phyloP scores from a whole-genome alignment of 2,797 vertebrate species.

The Myotis findleyi region DNA sequence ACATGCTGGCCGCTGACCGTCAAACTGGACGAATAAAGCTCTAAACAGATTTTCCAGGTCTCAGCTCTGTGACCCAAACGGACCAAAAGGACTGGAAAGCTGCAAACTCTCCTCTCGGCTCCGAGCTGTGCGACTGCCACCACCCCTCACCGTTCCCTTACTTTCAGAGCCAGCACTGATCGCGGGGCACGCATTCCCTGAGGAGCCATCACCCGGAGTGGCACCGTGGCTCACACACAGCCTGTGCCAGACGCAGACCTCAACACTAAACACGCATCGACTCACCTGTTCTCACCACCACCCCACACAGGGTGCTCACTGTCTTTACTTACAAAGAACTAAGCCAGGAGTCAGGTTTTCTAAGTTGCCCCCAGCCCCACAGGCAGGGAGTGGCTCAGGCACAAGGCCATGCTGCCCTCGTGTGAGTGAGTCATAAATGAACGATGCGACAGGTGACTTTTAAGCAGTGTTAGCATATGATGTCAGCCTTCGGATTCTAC shows the following conservation, averaged over 20 bases:
- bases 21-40: constrained; percentile 24
- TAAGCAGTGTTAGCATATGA: not conserved
- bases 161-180: not conserved
- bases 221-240: accelerated
- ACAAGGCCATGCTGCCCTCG: not conserved
- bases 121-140: not conserved
- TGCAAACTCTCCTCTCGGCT: constrained; percentile 57
- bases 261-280: not conserved
- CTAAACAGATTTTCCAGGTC: constrained; percentile 28
- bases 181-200: not conserved
- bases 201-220: not conserved
- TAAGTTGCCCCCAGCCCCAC: not conserved
- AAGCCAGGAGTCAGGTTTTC: not conserved
- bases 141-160: not conserved
- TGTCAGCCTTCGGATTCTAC: not conserved
- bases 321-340: not conserved
- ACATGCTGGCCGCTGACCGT: constrained; percentile 18
- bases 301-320: not conserved
- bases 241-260: not conserved
- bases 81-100: constrained; percentile 55
- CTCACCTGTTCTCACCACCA: not conserved
- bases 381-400: not conserved
- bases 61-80: not conserved
- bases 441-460: not conserved
- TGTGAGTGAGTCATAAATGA: not conserved